A percentile compares a stretch with the other conserved stretches of the same genome.
phyloP scores from a whole-genome alignment of 37 sponge, comb jelly and placozoan species.

The Bolinopsis microptera region DNA sequence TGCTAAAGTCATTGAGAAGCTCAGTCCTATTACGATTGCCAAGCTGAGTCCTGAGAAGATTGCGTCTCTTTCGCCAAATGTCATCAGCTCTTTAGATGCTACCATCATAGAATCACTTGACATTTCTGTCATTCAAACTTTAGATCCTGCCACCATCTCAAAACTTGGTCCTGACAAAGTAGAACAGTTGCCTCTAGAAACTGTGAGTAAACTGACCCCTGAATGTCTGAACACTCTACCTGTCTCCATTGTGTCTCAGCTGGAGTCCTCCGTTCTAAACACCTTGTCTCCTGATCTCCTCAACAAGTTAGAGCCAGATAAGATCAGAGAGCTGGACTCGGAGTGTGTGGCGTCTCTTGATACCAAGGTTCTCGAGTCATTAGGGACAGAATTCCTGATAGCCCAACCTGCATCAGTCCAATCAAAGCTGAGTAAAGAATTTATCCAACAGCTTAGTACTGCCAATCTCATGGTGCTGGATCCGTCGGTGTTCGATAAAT shows the following conservation, averaged over 20 bases:
- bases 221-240: not conserved
- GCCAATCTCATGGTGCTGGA: not conserved
- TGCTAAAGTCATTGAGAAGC: slow-evolving; percentile 18
- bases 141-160: not conserved
- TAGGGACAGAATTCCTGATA: not conserved
- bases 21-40: not conserved
- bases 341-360: not conserved
- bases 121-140: not conserved
- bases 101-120: not conserved
- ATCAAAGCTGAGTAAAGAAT: not conserved
- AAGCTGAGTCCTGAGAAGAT: slow-evolving; percentile 31
- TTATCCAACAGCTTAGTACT: not conserved
- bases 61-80: not conserved
- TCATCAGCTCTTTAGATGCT: not conserved
- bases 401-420: not conserved
- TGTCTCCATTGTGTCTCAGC: not conserved
- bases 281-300: not conserved
- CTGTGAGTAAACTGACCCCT: not conserved
- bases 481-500: not conserved
- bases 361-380: not conserved
- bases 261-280: not conserved
- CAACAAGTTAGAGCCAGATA: not conserved
- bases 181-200: not conserved
- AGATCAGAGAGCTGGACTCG: not conserved
- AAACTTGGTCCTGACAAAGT: not conserved